A percentile compares a stretch with the other conserved stretches of the same genome.
phyloP scores from a whole-genome alignment of 2,113 vertebrate species.

The Cheilinus undulatus region DNA sequence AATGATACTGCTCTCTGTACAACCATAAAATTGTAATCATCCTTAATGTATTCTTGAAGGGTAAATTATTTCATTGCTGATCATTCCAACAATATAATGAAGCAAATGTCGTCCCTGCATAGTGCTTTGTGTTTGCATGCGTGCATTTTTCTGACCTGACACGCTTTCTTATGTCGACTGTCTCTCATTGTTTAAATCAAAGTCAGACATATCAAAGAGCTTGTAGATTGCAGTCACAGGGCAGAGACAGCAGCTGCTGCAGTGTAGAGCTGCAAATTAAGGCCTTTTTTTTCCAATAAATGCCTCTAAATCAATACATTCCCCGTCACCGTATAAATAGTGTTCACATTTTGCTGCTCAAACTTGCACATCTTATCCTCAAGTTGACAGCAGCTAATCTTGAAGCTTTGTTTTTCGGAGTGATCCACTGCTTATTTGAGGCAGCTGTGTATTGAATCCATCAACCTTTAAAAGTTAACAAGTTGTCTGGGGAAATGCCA shows the following conservation, averaged over 20 bases:
- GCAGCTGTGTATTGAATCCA: conserved; percentile 79
- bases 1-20: conserved; percentile 57
- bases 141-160: conserved; percentile 21
- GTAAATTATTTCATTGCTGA: conserved; percentile 68
- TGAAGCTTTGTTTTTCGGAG: conserved; percentile 77
- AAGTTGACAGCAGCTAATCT: conserved; percentile 83
- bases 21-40: conserved; percentile 74
- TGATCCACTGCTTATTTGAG: conserved; percentile 80
- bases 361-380: conserved; percentile 69
- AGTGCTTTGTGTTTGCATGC: conserved; percentile 18
- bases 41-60: conserved; percentile 72
- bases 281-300: conserved; percentile 62
- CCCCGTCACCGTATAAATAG: conserved; percentile 64
- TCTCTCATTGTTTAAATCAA: conserved; percentile 12
- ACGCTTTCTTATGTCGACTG: neutral
- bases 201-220: conserved; percentile 30
- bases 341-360: conserved; percentile 70
- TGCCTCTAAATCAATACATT: conserved; percentile 69
- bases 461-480: conserved; percentile 91
- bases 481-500: conserved; percentile 87
- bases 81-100: conserved; percentile 61
- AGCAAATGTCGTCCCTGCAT: conserved; percentile 42
- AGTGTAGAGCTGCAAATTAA: conserved; percentile 48
- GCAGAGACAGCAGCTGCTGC: conserved; percentile 17
- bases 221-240: conserved; percentile 26